A percentile compares a stretch with the other conserved stretches of the same genome.
These are phyloP conservation scores for Caranx melampygus DNA, from an alignment of 2,113 vertebrate species.

Conservation along the genomic window DNA sequence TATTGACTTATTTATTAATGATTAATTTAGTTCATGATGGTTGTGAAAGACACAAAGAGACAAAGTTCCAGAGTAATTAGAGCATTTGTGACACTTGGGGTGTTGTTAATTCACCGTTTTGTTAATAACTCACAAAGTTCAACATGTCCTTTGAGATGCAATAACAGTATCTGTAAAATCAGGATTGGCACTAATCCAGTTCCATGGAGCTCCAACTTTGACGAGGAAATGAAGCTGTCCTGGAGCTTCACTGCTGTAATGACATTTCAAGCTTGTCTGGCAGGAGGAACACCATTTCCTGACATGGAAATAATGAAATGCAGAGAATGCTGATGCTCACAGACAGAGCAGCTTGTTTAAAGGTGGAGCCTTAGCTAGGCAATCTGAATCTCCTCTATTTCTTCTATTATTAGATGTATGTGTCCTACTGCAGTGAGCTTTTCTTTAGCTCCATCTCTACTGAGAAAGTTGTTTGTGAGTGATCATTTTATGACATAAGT, in stretches of 20 bases:
- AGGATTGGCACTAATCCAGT: slow-evolving; percentile 26
- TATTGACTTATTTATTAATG: too few species aligned
- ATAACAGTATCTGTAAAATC: slow-evolving; percentile 31
- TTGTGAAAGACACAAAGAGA: background rate
- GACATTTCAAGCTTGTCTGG: slow-evolving; percentile 38
- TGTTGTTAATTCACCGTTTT: background rate
- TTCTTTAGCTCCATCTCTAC: slow-evolving; percentile 14
- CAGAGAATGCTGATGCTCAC: slow-evolving; percentile 27
- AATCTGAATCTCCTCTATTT: slow-evolving; percentile 14
- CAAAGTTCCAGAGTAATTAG: background rate
- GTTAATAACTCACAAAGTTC: background rate
- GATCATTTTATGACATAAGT: too few species aligned
- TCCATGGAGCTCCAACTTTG: slow-evolving; percentile 17
- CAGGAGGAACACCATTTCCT: slow-evolving; percentile 27
- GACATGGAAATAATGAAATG: slow-evolving; percentile 52
- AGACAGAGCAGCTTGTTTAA: slow-evolving; percentile 14
- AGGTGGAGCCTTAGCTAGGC: background rate
- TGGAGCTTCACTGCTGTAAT: slow-evolving; percentile 30
- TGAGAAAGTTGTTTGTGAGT: background rate
- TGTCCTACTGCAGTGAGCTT: background rate
- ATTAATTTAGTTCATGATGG: background rate
- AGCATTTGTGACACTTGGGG: slow-evolving; percentile 3
- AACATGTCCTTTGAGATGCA: slow-evolving; percentile 6
- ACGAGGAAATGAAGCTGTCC: slow-evolving; percentile 60
- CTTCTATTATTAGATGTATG: slow-evolving; percentile 28